These are phyloP conservation scores for Burhinus oedicnemus DNA, from an alignment of 2,113 vertebrate species.

Conservation along the genomic window DNA sequence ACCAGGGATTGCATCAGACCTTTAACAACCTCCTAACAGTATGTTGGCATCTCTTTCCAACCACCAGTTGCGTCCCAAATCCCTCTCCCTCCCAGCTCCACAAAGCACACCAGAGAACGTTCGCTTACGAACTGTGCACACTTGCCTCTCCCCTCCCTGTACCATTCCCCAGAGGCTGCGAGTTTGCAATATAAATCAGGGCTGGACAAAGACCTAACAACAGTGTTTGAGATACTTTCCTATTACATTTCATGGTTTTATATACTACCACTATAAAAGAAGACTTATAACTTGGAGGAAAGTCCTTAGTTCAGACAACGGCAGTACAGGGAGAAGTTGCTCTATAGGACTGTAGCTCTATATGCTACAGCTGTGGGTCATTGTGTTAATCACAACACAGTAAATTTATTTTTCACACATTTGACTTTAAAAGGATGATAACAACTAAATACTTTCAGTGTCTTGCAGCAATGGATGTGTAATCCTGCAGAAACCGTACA, in stretches of 20 bases:
- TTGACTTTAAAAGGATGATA: slow-evolving; percentile 42
- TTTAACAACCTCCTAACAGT: background rate
- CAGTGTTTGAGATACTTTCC: background rate
- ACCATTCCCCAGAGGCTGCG: background rate
- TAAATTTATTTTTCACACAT: slow-evolving; percentile 38
- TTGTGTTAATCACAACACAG: background rate
- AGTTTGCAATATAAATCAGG: background rate
- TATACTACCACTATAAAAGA: slow-evolving; percentile 5
- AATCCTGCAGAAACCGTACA: slow-evolving; percentile 50
- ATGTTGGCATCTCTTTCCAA: background rate
- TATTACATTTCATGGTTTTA: slow-evolving; percentile 5
- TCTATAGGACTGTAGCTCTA: background rate
- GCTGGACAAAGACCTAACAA: slow-evolving; percentile 17
- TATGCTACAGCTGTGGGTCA: background rate
- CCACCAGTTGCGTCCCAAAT: background rate
- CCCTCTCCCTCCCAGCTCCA: background rate
- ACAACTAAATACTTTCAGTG: slow-evolving; percentile 59
- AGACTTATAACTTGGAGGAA: background rate
- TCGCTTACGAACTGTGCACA: background rate
- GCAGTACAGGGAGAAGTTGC: background rate
- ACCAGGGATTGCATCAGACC: background rate
- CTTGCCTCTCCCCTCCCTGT: background rate
- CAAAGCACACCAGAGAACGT: background rate
- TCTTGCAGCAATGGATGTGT: slow-evolving; percentile 24
- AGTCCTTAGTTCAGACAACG: background rate